phyloP scores from a whole-genome alignment of 2,888 invertebrate genomes.

The Aricia artaxerxes region DNA sequence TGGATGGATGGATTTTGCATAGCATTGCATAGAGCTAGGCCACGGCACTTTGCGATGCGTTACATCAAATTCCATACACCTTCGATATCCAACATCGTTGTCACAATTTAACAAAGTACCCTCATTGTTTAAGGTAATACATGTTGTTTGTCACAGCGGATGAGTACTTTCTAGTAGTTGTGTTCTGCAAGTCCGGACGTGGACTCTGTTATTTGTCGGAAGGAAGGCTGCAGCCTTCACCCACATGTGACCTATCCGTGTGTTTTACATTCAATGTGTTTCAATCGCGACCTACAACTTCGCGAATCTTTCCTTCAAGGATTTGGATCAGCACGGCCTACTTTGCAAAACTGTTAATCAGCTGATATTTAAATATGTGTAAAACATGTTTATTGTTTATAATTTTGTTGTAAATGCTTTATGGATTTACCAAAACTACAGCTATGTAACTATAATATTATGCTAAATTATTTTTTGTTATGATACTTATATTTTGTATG shows the following conservation, averaged over 20 bases:
- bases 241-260: conserved; percentile 1
- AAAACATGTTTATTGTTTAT: too few relatives aligned
- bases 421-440: too few relatives aligned
- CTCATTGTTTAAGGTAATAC: not conserved
- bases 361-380: too few relatives aligned
- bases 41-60: too few relatives aligned
- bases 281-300: not conserved
- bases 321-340: not conserved
- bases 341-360: too few relatives aligned
- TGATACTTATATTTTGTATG: too few relatives aligned
- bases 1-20: too few relatives aligned
- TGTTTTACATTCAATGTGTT: conserved; percentile 19
- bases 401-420: too few relatives aligned
- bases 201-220: conserved; percentile 4
- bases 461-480: too few relatives aligned
- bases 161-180: not conserved
- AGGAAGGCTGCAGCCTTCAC: conserved; percentile 25
- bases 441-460: too few relatives aligned
- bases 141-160: conserved; percentile 10
- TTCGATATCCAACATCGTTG: not conserved
- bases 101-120: not conserved
- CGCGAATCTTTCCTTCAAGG: not conserved
- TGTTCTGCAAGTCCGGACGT: conserved; percentile 15
- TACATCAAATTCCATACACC: not conserved
- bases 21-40: too few relatives aligned